phyloP scores from a whole-genome alignment of 2,113 vertebrate species.

The Panurus biarmicus region DNA sequence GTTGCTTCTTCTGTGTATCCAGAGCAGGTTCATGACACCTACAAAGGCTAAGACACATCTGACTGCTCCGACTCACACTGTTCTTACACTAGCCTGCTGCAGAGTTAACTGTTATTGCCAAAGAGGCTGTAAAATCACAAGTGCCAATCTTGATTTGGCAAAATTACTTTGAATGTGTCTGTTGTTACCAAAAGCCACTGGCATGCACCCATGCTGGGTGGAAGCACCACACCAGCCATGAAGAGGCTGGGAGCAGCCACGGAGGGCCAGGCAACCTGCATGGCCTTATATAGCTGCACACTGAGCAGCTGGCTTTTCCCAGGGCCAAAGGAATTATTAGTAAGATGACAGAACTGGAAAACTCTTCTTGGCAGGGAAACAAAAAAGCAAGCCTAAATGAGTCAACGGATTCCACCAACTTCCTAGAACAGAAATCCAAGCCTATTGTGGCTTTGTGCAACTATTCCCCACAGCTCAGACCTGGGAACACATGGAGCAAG shows the following conservation, averaged over 20 bases:
- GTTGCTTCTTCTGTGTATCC: background rate
- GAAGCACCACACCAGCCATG: background rate
- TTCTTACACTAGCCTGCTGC: background rate
- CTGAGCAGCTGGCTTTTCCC: constrained; percentile 11
- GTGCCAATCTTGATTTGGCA: background rate
- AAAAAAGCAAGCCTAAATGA: constrained; percentile 34
- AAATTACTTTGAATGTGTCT: background rate
- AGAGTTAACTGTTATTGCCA: background rate
- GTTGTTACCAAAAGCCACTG: background rate
- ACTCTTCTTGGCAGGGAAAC: constrained; percentile 39
- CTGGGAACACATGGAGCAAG: background rate
- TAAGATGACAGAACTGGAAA: constrained; percentile 55
- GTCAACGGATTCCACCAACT: constrained; percentile 8
- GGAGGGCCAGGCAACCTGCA: background rate
- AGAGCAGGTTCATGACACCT: background rate
- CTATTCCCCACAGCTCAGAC: background rate
- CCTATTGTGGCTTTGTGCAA: background rate
- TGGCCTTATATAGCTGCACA: constrained; percentile 42
- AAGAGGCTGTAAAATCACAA: background rate
- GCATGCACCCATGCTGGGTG: background rate
- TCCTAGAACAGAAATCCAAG: constrained; percentile 24
- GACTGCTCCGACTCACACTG: background rate
- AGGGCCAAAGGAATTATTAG: constrained; percentile 47
- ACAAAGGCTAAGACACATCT: background rate
- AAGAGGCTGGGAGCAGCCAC: background rate